These are phyloP conservation scores for Stichodactyla mertensii DNA, from an alignment of 64 coral and sea anemone species.

Conservation along the genomic window DNA sequence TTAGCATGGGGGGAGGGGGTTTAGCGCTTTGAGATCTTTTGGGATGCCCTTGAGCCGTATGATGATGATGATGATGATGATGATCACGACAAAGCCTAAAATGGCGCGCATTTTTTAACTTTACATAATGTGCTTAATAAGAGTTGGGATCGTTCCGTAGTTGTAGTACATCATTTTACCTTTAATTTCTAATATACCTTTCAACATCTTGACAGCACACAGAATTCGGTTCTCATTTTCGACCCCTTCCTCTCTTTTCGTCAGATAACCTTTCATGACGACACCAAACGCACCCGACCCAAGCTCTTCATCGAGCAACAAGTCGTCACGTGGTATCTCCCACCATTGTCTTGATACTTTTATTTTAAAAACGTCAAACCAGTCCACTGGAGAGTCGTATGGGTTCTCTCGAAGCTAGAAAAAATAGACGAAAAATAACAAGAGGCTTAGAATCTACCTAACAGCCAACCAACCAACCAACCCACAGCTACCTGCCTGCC, in stretches of 20 bases:
- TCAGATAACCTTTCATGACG: slow-evolving; percentile 71
- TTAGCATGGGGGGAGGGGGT: too few species aligned
- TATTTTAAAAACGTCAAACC: neutral
- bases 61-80: too few species aligned
- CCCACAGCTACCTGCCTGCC: too few species aligned
- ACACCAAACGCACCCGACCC: slow-evolving; percentile 82
- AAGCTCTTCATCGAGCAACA: slow-evolving; percentile 39
- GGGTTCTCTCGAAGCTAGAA: neutral
- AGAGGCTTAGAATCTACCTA: too few species aligned
- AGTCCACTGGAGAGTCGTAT: slow-evolving; percentile 10
- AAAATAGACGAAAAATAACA: neutral
- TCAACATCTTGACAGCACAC: slow-evolving; percentile 83
- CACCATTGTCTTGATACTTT: slow-evolving; percentile 47
- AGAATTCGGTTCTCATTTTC: neutral
- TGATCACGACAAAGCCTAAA: too few species aligned
- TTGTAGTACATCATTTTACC: too few species aligned
- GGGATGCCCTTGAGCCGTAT: too few species aligned
- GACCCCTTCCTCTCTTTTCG: slow-evolving; percentile 27
- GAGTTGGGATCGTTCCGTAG: too few species aligned
- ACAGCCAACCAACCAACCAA: too few species aligned
- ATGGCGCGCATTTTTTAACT: too few species aligned
- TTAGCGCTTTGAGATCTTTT: too few species aligned
- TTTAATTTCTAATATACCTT: slow-evolving; percentile 18
- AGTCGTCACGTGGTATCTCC: slow-evolving; percentile 60
- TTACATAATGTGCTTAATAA: too few species aligned